Base-by-base conservation (phyloP, 2,113 vertebrate genomes). In the Brienomyrus longianalis region DNA sequence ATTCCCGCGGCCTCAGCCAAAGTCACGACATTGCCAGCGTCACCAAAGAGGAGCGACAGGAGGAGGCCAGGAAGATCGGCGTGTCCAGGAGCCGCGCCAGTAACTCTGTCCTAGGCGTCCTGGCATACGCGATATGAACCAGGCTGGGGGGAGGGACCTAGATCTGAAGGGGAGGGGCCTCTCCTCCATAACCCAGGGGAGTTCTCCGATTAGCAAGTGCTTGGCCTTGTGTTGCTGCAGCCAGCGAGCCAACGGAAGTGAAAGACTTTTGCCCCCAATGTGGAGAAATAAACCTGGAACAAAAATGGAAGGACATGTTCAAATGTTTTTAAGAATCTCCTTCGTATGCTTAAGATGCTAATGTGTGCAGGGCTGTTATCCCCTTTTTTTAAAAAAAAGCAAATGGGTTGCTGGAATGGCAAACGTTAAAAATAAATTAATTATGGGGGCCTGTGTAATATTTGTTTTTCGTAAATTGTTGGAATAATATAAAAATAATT, bases 341-440 rank as follows among this genome's bases (percentile, higher is more conserved):
- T 90, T 89, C 89, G 66, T 89, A 90, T 92, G 50, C 88, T 88
- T 90, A 90, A 91, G 90, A 89, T 85, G 86, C 83, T 88, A 39
- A 88, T 92, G 89, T 66, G 62, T 90, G 90, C 89, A 86, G 91
- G 89, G 89, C 77, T 90, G 89, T 87, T 59, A 85, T 89, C 91
- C 87, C 62, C 89, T 77, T 89, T 88, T 86, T 90, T 86, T n/a
- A 0, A 4, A 90, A 91, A 0, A 4, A 90, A 91, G 90, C 88
- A 91, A 93, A 91, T 90, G 86, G 86, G 89, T 91, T 70, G 88
- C 88, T 47, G 66, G 77, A 88, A 84, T 90, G 84, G 88, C 59
- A 89, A 91, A 90, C 91, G 90, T 89, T 92, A 92, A 91, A 91
- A 89, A 80, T 85, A 91, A 92, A 91, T 89, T 91, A 90, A 92